phyloP scores from a whole-genome alignment of 2,797 vertebrate species.

The Anabacerthia variegaticeps region DNA sequence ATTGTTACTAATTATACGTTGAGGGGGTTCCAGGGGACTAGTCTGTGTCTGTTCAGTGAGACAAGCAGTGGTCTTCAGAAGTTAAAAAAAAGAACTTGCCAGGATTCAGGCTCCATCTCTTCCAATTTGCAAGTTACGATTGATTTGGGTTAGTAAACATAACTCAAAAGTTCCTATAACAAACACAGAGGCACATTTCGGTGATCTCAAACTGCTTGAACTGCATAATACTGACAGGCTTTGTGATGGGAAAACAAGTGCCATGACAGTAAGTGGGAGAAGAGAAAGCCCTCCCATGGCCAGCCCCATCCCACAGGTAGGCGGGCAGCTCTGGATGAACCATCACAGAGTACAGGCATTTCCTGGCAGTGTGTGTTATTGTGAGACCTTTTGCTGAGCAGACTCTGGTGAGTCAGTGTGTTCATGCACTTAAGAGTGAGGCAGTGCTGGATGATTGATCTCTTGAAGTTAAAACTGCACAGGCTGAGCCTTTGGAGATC shows the following conservation, averaged over 20 bases:
- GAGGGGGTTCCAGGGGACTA: fast-evolving
- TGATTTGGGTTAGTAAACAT: constrained; percentile 16
- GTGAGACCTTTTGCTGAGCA: not conserved
- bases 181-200: not conserved
- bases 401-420: not conserved
- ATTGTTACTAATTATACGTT: not conserved
- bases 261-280: constrained; percentile 5
- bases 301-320: constrained; percentile 5
- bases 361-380: constrained; percentile 7
- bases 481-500: not conserved
- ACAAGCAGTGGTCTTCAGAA: not conserved
- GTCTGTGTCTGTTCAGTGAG: not conserved
- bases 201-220: not conserved
- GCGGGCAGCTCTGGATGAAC: not conserved
- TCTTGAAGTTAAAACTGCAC: not conserved
- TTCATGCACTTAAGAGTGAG: not conserved
- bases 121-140: constrained; percentile 11
- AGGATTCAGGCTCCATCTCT: constrained; percentile 26
- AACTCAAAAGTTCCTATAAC: not conserved
- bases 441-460: not conserved
- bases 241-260: constrained; percentile 12
- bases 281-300: not conserved
- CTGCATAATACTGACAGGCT: not conserved
- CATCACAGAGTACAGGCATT: not conserved
- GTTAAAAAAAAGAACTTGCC: not conserved